Evolutionary conservation across 1,140 invertebrate genomes (phyloP).

Genomic region (Drosophila kanapiae): DNA sequence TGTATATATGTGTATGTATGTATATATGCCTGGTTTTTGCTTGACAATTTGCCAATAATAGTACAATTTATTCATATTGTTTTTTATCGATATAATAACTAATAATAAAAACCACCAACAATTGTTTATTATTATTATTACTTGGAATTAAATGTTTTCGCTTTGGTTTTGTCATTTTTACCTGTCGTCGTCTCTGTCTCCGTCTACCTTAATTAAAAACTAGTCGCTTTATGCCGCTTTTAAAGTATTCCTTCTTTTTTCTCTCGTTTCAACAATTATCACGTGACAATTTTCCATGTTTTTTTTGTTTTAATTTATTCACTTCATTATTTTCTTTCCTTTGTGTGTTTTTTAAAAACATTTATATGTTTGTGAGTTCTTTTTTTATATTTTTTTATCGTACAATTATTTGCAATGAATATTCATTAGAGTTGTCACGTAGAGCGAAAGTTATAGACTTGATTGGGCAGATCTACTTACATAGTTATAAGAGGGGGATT

Average conservation of each 20-base stretch:
- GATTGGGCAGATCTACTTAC: slow-evolving; percentile 63
- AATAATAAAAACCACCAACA: slow-evolving; percentile 81
- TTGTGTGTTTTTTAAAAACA: slow-evolving; percentile 77
- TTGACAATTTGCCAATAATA: slow-evolving; percentile 81
- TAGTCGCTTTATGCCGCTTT: slow-evolving; percentile 66
- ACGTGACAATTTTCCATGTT: slow-evolving; percentile 77
- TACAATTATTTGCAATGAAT: slow-evolving; percentile 69
- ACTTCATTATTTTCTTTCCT: slow-evolving; percentile 21
- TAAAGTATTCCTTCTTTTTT: slow-evolving; percentile 42
- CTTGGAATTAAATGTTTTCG: slow-evolving; percentile 39
- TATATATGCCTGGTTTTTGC: slow-evolving; percentile 47
- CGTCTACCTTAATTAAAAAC: slow-evolving; percentile 74
- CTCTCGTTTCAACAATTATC: slow-evolving; percentile 73
- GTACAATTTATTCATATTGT: slow-evolving; percentile 58
- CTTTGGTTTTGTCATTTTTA: slow-evolving; percentile 43
- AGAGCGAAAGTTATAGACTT: slow-evolving; percentile 57
- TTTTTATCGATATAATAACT: slow-evolving; percentile 57
- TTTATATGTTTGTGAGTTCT: slow-evolving; percentile 64
- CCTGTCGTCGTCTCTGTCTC: slow-evolving; percentile 41
- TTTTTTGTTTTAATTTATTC: slow-evolving; percentile 80
- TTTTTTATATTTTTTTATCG: slow-evolving; percentile 54
- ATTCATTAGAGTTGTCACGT: slow-evolving; percentile 67
- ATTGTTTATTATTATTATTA: slow-evolving; percentile 52
- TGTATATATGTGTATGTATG: slow-evolving; percentile 48
- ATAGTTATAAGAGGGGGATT: slow-evolving; percentile 34